These are phyloP conservation scores for Semaprochilodus insignis DNA, from an alignment of 2,797 vertebrate species.

Conservation along the genomic window DNA sequence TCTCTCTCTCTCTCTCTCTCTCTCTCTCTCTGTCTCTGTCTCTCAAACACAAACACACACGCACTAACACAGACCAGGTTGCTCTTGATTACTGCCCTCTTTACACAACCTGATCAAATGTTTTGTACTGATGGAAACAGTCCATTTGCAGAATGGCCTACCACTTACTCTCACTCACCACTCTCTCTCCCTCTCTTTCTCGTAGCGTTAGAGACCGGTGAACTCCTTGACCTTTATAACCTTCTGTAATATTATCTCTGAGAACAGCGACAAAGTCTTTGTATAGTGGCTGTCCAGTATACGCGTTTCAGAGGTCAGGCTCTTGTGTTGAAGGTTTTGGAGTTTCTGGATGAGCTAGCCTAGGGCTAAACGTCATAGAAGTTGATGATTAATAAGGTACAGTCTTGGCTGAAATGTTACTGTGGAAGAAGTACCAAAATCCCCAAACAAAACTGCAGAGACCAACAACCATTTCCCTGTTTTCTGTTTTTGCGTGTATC, in stretches of 20 bases:
- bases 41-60: slow-evolving; percentile 21
- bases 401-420: slow-evolving; percentile 12
- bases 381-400: slow-evolving; percentile 49
- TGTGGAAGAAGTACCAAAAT: slow-evolving; percentile 23
- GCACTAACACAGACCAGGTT: neutral
- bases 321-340: slow-evolving; percentile 15
- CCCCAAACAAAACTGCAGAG: slow-evolving; percentile 4
- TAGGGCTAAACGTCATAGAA: neutral
- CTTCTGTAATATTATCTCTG: neutral
- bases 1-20: too few relatives aligned
- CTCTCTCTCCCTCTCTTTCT: neutral
- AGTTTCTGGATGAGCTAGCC: slow-evolving; percentile 24
- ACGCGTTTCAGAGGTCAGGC: neutral
- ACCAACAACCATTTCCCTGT: neutral
- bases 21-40: too few relatives aligned
- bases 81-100: neutral
- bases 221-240: too few relatives aligned
- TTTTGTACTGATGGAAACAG: neutral
- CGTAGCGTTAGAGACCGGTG: too few relatives aligned
- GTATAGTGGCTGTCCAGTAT: neutral
- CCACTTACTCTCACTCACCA: neutral
- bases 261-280: neutral
- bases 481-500: neutral
- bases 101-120: slow-evolving; percentile 5
- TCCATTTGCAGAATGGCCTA: neutral